Evolutionary conservation across 2,888 invertebrate genomes (phyloP).

Genomic region (Lucinisca nassula): DNA sequence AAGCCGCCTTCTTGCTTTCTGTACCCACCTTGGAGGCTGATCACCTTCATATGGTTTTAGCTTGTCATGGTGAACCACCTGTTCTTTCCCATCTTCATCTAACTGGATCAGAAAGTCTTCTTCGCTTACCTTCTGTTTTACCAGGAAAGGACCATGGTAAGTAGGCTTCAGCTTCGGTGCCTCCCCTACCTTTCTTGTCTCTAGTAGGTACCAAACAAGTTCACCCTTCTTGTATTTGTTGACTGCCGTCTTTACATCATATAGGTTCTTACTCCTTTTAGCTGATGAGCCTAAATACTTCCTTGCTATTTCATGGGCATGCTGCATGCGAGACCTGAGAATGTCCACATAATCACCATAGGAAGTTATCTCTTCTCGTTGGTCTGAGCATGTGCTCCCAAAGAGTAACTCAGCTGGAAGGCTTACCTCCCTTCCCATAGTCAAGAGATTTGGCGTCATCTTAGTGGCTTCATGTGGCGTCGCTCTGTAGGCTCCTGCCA

Average conservation of each 20-base stretch:
- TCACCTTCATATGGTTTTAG: slow-evolving; percentile 30
- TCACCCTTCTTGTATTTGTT: slow-evolving; percentile 35
- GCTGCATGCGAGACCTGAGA: neutral
- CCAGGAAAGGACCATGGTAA: slow-evolving; percentile 44
- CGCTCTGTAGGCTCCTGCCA: too few relatives aligned
- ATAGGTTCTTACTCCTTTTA: slow-evolving; percentile 32
- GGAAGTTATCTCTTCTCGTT: neutral
- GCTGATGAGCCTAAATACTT: slow-evolving; percentile 23
- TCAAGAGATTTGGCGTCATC: too few relatives aligned
- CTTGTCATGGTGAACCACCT: slow-evolving; percentile 43
- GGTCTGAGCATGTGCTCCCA: too few relatives aligned
- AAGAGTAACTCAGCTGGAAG: too few relatives aligned
- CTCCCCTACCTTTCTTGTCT: slow-evolving; percentile 24
- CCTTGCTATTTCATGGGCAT: slow-evolving; percentile 10
- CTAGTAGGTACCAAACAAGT: slow-evolving; percentile 40
- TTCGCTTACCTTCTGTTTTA: slow-evolving; percentile 7
- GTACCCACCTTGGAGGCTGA: neutral
- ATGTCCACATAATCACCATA: slow-evolving; percentile 21
- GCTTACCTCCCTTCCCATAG: too few relatives aligned
- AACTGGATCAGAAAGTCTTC: slow-evolving; percentile 33
- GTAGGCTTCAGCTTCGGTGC: slow-evolving; percentile 37
- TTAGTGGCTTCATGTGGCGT: too few relatives aligned
- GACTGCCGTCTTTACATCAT: slow-evolving; percentile 34
- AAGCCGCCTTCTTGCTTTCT: neutral
- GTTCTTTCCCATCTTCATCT: neutral